Conservation (phyloP, 2,888 invertebrate species). For the Troides oblongomaculatus region DNA sequence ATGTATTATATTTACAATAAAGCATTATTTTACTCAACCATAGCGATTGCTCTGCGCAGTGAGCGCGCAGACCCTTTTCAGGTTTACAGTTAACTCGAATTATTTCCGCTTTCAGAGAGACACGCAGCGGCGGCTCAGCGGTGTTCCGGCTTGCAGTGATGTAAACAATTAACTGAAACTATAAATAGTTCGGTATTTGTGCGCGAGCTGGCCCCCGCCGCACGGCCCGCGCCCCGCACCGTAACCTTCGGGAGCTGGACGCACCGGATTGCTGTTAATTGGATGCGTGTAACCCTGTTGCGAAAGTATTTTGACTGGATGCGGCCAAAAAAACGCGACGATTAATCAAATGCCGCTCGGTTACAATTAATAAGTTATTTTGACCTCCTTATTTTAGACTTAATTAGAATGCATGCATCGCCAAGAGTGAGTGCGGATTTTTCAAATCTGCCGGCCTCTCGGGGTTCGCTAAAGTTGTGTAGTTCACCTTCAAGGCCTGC, state of each 20-base stretch:
- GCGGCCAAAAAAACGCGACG: neutral
- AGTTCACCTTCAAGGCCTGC: no score
- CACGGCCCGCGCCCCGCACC: neutral
- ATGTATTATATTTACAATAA: no score
- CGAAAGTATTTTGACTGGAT: slow-evolving; percentile 11
- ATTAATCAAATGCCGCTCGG: neutral
- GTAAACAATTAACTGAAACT: slow-evolving; percentile 21
- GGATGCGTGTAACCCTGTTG: neutral
- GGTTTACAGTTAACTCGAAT: neutral
- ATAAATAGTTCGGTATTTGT: slow-evolving; percentile 13
- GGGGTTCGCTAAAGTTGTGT: no score
- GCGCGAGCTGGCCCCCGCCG: neutral
- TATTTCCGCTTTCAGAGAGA: slow-evolving; percentile 11
- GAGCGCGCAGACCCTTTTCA: no score
- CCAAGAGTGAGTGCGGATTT: no score
- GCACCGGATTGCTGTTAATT: slow-evolving; percentile 3
- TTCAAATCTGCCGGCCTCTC: no score
- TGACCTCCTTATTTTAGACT: neutral
- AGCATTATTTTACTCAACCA: no score
- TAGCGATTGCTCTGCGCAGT: no score
- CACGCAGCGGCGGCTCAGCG: neutral
- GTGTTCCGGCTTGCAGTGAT: neutral
- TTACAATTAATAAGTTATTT: neutral
- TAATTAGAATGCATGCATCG: no score
- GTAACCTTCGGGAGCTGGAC: neutral